Evolutionary conservation across 2,797 vertebrate species (phyloP), one percentile per base, ranked within the genome.

Genomic region (Tympanoctomys barrerae): DNA sequence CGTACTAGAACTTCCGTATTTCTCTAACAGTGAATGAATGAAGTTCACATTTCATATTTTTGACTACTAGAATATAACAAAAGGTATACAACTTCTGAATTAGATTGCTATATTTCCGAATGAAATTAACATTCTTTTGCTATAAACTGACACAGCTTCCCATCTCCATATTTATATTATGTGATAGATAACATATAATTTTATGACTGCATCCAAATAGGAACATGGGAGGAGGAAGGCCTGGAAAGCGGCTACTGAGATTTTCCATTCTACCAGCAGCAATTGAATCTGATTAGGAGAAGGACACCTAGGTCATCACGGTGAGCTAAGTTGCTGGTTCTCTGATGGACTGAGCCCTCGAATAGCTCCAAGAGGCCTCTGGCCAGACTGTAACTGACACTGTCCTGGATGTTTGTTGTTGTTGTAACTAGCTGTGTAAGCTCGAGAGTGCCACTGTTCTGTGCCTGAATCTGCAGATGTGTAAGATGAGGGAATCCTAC

Each of bases 31-130:
- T 78, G 26, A 94, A 94, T 80, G 89, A 90, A 90, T 95, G 52
- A 95, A 54, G 39, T 85, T 95, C 91, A 82, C 14, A 78, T 94
- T 96, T 94, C 54, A 96, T 80, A 52, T 21, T n/a, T 97, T 95
- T 95, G 85, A 93, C n/a, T 87, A 46, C 2, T 87, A 89, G 12
- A 87, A 64, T 71, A 36, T 42, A 79, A 33, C 85, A 93, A 88
- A 90, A 75, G 31, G 21, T 21, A 92, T 39, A 39, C n/a, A 92
- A 79, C 39, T 96, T 86, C 61, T 54, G 66, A 94, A 85, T 91
- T 95, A 49, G 61, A 83, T 84, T 81, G 80, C 79, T 88, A 79
- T 82, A 3, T 79, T 77, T 85, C 52, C 61, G 52, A 82, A 91
- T 93, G 39, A 62, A 91, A 91, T 26, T 73, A 85, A 61, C 78